These are phyloP conservation scores for Neosilurus hyrtlii DNA, from an alignment of 2,797 vertebrate genomes.

Conservation along the genomic window DNA sequence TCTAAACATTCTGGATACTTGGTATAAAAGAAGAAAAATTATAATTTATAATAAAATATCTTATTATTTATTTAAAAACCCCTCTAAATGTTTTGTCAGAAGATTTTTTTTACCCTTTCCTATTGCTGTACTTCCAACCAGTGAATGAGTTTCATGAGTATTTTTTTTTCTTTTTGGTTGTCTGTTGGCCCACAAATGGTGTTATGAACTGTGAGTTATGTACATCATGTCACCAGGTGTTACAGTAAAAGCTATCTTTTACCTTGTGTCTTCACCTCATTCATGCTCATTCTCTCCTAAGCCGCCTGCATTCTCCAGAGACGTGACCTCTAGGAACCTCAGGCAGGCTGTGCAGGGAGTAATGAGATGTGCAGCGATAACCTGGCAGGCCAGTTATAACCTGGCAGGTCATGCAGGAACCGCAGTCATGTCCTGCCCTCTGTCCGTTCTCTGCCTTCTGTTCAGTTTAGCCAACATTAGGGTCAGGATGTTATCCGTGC, in stretches of 20 bases:
- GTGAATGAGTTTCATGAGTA: background rate
- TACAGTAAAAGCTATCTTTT: background rate
- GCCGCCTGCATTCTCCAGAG: slow-evolving; percentile 36
- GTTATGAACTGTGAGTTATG: background rate
- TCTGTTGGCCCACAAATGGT: background rate
- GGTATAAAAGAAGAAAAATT: background rate
- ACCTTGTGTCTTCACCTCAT: slow-evolving; percentile 48
- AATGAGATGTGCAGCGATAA: slow-evolving; percentile 43
- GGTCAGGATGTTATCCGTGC: slow-evolving; percentile 39
- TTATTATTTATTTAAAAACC: background rate
- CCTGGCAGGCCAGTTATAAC: slow-evolving; percentile 33
- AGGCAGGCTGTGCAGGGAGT: slow-evolving; percentile 20
- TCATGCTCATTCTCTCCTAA: slow-evolving; percentile 47
- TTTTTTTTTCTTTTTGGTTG: background rate
- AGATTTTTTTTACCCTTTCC: background rate
- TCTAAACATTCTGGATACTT: background rate
- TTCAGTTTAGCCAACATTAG: slow-evolving; percentile 43
- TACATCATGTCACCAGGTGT: background rate
- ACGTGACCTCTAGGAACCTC: slow-evolving; percentile 46
- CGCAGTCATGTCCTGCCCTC: slow-evolving; percentile 43
- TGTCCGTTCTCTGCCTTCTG: slow-evolving; percentile 31
- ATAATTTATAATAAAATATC: background rate
- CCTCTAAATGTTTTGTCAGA: background rate
- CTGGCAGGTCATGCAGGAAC: slow-evolving; percentile 25
- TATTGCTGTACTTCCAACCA: background rate